These are phyloP conservation scores for Melanotaenia maccullochi DNA, from an alignment of 2,797 vertebrate species.

Conservation along the genomic window DNA sequence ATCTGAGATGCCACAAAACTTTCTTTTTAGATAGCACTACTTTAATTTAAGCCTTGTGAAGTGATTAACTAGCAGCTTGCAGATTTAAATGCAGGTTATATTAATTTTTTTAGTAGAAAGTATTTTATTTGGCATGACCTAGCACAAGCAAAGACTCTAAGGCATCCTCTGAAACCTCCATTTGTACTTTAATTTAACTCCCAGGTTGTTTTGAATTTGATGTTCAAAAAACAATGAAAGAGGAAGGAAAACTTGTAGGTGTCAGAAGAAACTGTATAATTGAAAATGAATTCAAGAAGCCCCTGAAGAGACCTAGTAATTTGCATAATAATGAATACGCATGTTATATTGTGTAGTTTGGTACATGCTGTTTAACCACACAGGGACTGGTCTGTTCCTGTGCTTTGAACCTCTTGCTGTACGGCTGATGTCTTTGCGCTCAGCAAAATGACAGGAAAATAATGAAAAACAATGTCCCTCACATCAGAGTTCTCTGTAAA, in stretches of 20 bases:
- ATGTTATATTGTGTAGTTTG: conserved; percentile 63
- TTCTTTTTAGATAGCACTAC: not conserved
- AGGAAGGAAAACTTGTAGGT: conserved; percentile 46
- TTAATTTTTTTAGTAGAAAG: conserved; percentile 47
- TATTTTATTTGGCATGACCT: conserved; percentile 46
- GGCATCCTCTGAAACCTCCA: conserved; percentile 49
- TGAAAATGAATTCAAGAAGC: conserved; percentile 66
- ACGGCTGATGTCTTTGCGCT: conserved; percentile 66
- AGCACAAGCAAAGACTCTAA: conserved; percentile 44
- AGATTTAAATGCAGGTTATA: conserved; percentile 18
- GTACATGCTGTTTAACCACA: conserved; percentile 67
- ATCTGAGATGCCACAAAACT: not conserved
- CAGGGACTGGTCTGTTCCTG: conserved; percentile 59
- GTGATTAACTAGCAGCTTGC: conserved; percentile 8
- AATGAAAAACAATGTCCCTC: conserved; percentile 66
- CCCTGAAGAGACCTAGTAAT: conserved; percentile 58
- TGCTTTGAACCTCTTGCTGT: conserved; percentile 64
- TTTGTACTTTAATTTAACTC: conserved; percentile 59
- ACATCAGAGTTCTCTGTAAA: conserved; percentile 62
- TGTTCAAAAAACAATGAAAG: conserved; percentile 51
- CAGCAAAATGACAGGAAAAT: conserved; percentile 69
- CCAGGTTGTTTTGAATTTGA: conserved; percentile 48
- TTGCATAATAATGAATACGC: conserved; percentile 78
- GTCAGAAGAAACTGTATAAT: conserved; percentile 55
- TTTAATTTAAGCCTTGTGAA: not conserved